Evolutionary conservation across 2,113 vertebrate genomes (phyloP).

Genomic region (Gymnogyps californianus): DNA sequence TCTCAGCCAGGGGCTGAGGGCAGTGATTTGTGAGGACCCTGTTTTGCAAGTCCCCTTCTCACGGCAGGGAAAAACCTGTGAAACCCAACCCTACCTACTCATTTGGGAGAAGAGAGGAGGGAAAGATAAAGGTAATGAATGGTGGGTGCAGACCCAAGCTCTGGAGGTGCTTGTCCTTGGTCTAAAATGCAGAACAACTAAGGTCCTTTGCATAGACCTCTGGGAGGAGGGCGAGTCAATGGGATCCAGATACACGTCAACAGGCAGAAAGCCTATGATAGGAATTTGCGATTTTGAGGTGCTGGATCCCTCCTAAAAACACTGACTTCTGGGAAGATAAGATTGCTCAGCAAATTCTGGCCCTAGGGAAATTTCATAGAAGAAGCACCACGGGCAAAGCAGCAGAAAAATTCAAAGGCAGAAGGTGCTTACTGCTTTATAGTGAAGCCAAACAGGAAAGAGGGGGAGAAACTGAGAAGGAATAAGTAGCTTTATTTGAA

Average conservation of each 20-base stretch:
- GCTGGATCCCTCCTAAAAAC: neutral
- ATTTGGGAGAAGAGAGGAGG: neutral
- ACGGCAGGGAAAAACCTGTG: fast-evolving
- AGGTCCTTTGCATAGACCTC: neutral
- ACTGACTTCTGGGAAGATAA: slow-evolving; percentile 4
- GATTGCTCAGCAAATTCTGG: slow-evolving; percentile 11
- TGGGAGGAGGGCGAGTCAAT: neutral
- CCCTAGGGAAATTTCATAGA: slow-evolving; percentile 24
- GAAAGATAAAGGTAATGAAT: neutral
- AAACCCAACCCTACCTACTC: neutral
- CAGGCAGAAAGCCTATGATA: neutral
- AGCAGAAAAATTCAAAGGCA: slow-evolving; percentile 14
- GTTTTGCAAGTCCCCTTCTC: neutral
- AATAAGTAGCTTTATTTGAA: neutral
- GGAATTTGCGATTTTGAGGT: neutral
- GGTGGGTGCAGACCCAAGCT: neutral
- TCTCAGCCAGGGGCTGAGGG: neutral
- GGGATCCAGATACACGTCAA: neutral
- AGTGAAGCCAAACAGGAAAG: slow-evolving; percentile 31
- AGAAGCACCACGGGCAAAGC: neutral
- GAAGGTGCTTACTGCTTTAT: slow-evolving; percentile 17
- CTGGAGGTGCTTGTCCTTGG: neutral
- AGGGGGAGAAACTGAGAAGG: neutral
- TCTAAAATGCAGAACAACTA: neutral
- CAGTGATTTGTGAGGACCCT: neutral